Base-by-base conservation (phyloP, 2,113 vertebrate species). In the Rhinolophus sinicus region DNA sequence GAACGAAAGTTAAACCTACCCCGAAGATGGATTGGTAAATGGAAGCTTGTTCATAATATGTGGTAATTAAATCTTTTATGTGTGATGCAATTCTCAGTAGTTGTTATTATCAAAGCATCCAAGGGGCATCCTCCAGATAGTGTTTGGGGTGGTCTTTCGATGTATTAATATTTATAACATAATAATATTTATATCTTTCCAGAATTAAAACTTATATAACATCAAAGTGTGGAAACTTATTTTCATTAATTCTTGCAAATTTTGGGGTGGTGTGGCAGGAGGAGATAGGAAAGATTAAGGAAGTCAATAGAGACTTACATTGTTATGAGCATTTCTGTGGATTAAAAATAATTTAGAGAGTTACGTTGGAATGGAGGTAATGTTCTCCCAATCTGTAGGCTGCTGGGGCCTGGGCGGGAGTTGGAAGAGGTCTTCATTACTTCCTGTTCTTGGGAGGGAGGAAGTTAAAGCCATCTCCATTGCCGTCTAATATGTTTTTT, bases 161-260 rank as follows among this genome's bases (percentile, higher is more conserved):
- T 92, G 62, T 70, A 52, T 92, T 86, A 84, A 70, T 78, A 93
- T 86, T 95, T 93, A 40, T 24, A 83, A 60, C 18, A 40, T 38
- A 72, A 24, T 76, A 58, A 72, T 58, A 86, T 70, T 88, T 77
- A 8, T 40, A 35, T 82, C 22, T 88, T 92, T 78, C 19, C 12
- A 88, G 62, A 21, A 22, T 94, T 93, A 67, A 47, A 73, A 86
- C 38, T 84, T 93, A 50, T 24, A 87, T 82, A 54, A 60, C 26
- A 65, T 52, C 44, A 90, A 70, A 87, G 77, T 62, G 47, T 72
- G 18, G 21, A 93, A 62, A 26, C 69, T 62, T 64, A 65, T 90
- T 88, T 97, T 73, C 13, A 54, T 80, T 24, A 88, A 60, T 64
- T 30, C 26, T 83, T 84, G 30, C 54, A 77, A 93, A n/a, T 76